Conservation (phyloP, 2,797 vertebrate genomes). For the Erethizon dorsatum region DNA sequence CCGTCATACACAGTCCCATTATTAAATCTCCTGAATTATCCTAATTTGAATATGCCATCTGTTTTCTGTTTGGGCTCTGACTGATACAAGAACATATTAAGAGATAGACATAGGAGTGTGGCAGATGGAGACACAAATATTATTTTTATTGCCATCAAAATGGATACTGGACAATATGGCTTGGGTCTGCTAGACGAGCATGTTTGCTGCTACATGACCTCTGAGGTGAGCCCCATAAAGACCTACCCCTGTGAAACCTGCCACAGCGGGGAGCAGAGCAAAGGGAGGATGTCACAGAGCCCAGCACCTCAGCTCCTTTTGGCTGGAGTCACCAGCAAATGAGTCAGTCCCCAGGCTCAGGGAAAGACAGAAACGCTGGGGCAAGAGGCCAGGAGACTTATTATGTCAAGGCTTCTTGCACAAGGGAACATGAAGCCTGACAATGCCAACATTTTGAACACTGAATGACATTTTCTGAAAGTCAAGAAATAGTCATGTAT, state of each 20-base stretch:
- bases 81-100: constrained; percentile 78
- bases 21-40: constrained; percentile 77
- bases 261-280: background rate
- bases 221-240: background rate
- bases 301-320: background rate
- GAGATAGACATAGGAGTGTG: constrained; percentile 68
- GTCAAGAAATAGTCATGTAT: background rate
- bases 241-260: background rate
- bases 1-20: constrained; percentile 64
- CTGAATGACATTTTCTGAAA: background rate
- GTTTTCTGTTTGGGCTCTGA: constrained; percentile 84
- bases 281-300: background rate
- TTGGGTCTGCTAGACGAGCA: constrained; percentile 58
- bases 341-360: background rate
- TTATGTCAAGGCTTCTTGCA: background rate
- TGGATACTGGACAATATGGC: constrained; percentile 72
- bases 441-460: background rate
- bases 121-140: constrained; percentile 81
- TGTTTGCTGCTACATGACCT: background rate
- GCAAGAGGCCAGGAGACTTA: background rate
- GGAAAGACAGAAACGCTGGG: background rate
- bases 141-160: constrained; percentile 69
- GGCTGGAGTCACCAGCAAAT: background rate
- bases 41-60: constrained; percentile 81
- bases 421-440: background rate